Base-by-base conservation (phyloP, 2,888 invertebrate genomes). In the Acleris holmiana region DNA sequence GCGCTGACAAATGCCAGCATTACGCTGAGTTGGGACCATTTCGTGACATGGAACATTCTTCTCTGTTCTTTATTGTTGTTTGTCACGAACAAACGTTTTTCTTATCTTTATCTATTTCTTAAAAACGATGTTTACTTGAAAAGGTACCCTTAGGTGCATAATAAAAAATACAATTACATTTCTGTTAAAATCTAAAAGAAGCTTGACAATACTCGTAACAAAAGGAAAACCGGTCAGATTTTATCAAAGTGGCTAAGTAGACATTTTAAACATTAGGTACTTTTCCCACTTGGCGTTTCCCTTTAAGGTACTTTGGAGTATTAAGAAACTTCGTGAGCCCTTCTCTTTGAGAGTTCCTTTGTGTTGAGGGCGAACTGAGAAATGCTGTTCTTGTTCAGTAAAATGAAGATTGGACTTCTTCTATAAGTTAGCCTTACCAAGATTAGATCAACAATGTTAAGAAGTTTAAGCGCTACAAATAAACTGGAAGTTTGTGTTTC, bases 201-300 rank as follows among this genome's bases (percentile, higher is more conserved):
- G 18, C 15, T 53, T 47, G 6, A 29, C 19, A 49, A n/a, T n/a
- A n/a, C n/a, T n/a, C n/a, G 49, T 44, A 19, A 55, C 41, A 10
- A 56, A 61, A n/a, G 44, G n/a, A 53, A 53, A 51, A 19, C n/a
- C 29, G 47, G 1, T 10, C 15, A 17, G 29, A 49, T 54, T 29
- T 19, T 48, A 63, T 55, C 54, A 49, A 59, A 59, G 59, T 21
- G 56, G 67, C 61, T 60, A 61, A 61, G 63, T 67, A 51, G 44
- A 71, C 56, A 68, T 66, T 67, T 66, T 61, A 57, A 61, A 67
- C 50, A 66, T 62, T 59, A 25, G 13, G 21, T 41, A 55, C 55
- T 65, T 70, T 69, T 64, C 63, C 65, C 64, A 68, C 66, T 68
- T 62, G 21, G 19, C 55, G 54, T 69, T 63, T 59, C 58, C 65